These are phyloP conservation scores for Ctena decussata DNA, from an alignment of 2,888 invertebrate species.

Conservation along the genomic window DNA sequence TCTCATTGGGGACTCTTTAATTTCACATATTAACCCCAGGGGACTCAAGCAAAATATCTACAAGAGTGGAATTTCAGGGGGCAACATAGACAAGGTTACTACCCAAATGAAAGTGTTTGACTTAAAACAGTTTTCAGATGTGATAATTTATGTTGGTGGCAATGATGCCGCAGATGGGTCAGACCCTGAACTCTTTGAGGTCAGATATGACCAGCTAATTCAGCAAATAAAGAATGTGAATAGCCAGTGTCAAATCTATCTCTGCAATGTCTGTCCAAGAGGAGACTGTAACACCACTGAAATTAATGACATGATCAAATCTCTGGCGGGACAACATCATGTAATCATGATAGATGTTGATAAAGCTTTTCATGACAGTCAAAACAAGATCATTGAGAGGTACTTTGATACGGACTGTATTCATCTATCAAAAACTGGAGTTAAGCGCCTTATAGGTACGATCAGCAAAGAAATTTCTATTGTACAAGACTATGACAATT, in stretches of 20 bases:
- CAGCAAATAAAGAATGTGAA: not conserved
- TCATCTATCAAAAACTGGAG: not conserved
- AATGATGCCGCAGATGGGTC: constrained; percentile 5
- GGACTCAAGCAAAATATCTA: not conserved
- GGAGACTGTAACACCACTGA: not conserved
- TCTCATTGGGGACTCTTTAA: not conserved
- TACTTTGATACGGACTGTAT: not conserved
- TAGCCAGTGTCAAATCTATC: not conserved
- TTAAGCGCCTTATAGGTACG: not conserved
- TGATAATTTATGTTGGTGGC: not conserved
- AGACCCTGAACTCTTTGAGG: not conserved
- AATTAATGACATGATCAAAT: not conserved
- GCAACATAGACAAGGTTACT: not conserved
- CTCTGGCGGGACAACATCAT: not conserved
- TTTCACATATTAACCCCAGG: not conserved
- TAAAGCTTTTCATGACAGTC: not conserved
- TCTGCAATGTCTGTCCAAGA: not conserved
- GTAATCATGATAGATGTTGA: not conserved
- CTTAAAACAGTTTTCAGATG: not conserved
- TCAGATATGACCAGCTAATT: not conserved
- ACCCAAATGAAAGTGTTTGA: not conserved
- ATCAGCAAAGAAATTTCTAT: not conserved
- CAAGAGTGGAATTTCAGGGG: not conserved
- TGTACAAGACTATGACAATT: not conserved
- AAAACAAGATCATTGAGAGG: not conserved